Conservation (phyloP, 2,797 vertebrate species). For the Hippoglossus hippoglossus region DNA sequence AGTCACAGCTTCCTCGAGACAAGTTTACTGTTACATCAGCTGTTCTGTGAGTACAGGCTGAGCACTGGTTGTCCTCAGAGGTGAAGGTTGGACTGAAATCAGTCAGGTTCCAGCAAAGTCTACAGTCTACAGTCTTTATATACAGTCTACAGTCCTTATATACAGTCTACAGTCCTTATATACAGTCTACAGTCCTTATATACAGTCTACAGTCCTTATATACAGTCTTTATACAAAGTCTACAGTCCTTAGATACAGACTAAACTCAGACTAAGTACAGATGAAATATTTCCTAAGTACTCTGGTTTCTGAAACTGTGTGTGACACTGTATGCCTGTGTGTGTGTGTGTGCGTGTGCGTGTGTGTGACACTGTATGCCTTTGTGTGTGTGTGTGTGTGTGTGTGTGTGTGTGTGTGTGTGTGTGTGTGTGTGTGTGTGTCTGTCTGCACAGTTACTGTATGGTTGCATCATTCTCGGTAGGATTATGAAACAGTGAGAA, state of each 20-base stretch:
- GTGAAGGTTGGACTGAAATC: constrained; percentile 15
- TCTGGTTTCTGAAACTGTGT: neutral
- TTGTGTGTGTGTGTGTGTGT: neutral
- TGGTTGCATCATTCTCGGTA: constrained; percentile 71
- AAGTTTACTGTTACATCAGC: constrained; percentile 14
- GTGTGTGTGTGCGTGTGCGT: neutral
- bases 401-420: neutral
- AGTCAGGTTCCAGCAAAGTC: constrained; percentile 21
- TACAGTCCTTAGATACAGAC: too few relatives aligned
- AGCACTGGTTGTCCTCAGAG: neutral
- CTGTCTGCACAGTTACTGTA: constrained; percentile 63
- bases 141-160: too few relatives aligned
- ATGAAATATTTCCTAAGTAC: constrained; percentile 22
- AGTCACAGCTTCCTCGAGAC: constrained; percentile 28
- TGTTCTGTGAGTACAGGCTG: constrained; percentile 25
- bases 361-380: too few relatives aligned
- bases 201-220: too few relatives aligned
- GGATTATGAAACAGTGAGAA: constrained; percentile 68
- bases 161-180: too few relatives aligned
- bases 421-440: constrained; percentile 13
- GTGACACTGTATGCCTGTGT: too few relatives aligned
- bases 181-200: too few relatives aligned
- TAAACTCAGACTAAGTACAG: neutral
- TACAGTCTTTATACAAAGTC: too few relatives aligned
- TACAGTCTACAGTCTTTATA: too few relatives aligned